Percentiles rank a stretch among this genome's conserved stretches.
Conservation (phyloP, 2,113 vertebrate species). For the Amphilophus citrinellus region DNA sequence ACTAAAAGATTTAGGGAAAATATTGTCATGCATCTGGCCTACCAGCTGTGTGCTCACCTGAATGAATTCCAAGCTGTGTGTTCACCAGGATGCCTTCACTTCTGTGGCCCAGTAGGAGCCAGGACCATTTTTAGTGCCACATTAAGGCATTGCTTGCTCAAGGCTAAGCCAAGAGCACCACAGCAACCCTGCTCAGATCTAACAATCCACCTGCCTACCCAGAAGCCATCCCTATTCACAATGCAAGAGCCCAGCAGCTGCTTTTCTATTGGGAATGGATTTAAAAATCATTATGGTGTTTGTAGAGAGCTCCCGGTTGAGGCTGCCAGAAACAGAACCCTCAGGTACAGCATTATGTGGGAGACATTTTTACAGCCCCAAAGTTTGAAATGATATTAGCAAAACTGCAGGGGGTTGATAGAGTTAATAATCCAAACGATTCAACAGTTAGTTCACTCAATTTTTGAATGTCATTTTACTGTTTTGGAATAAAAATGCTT, state of each 20-base stretch:
- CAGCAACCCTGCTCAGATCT: conserved; percentile 44
- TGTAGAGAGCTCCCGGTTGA: conserved; percentile 29
- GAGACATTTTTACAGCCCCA: conserved; percentile 15
- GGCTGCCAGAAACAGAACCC: conserved; percentile 31
- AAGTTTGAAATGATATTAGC: conserved; percentile 11
- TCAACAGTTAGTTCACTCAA: conserved; percentile 33
- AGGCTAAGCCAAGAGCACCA: conserved; percentile 25
- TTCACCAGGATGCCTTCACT: conserved; percentile 10
- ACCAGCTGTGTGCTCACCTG: not conserved
- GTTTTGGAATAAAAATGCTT: not conserved
- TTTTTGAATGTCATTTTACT: not conserved
- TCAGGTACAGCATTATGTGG: conserved; percentile 34
- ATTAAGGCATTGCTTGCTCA: conserved; percentile 17
- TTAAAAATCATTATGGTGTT: conserved; percentile 47
- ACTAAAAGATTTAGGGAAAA: not conserved
- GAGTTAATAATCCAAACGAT: conserved; percentile 36
- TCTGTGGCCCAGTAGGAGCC: conserved; percentile 5
- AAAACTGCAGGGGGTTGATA: conserved; percentile 35
- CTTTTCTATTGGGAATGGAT: conserved; percentile 10
- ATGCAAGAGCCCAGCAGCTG: conserved; percentile 17
- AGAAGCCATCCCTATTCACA: conserved; percentile 18
- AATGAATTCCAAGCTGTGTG: not conserved
- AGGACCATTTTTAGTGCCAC: conserved; percentile 13
- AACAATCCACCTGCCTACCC: conserved; percentile 48
- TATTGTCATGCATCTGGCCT: not conserved